Conservation (phyloP, 2,113 vertebrate genomes). For the Trinectes maculatus region DNA sequence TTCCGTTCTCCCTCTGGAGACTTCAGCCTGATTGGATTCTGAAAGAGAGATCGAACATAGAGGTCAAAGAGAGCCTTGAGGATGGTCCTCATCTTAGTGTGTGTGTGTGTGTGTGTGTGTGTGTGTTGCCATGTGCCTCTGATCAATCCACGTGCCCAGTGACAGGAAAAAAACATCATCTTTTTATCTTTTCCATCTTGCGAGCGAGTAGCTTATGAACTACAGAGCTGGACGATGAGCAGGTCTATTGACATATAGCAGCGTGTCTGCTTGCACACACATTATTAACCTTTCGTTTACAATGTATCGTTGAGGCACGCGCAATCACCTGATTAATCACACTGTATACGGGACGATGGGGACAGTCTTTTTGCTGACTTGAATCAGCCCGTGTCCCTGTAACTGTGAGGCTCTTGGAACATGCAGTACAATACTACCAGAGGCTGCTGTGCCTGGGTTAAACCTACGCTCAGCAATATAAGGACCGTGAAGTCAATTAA, state of each 20-base stretch:
- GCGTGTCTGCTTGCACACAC: conserved; percentile 37
- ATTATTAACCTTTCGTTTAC: conserved; percentile 68
- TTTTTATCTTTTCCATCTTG: not conserved
- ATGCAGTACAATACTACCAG: conserved; percentile 69
- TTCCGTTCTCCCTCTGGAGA: conserved; percentile 65
- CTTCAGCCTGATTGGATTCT: conserved; percentile 76
- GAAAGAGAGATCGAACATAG: conserved; percentile 76
- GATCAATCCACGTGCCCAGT: conserved; percentile 42
- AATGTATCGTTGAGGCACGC: conserved; percentile 47
- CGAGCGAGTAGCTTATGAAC: conserved; percentile 40
- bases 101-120: conserved; percentile 19
- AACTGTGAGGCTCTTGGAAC: conserved; percentile 50
- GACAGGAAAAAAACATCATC: conserved; percentile 23
- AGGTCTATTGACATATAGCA: conserved; percentile 45
- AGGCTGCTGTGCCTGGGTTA: conserved; percentile 71
- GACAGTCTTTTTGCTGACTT: conserved; percentile 65
- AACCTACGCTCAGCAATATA: conserved; percentile 75
- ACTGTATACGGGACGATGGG: conserved; percentile 39
- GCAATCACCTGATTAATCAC: conserved; percentile 61
- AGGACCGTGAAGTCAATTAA: conserved; percentile 82
- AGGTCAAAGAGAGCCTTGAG: conserved; percentile 75
- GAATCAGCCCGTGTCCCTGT: conserved; percentile 42
- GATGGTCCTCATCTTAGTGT: conserved; percentile 44
- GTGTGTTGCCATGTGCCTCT: conserved; percentile 21
- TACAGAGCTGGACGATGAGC: conserved; percentile 34